Conservation (phyloP, 2,888 invertebrate genomes). For the Xestia ashworthii region DNA sequence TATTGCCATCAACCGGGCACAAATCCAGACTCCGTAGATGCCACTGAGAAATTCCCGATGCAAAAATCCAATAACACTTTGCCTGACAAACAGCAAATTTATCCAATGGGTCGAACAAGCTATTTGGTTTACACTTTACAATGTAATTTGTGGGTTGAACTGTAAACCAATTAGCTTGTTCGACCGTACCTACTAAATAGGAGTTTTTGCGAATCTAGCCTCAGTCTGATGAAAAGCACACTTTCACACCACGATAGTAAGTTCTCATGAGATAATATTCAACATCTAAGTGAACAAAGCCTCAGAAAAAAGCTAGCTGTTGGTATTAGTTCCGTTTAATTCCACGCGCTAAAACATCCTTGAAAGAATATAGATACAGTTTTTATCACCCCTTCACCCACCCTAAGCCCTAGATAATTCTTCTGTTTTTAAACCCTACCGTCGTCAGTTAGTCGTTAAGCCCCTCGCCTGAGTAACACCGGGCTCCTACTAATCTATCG, state of each 20-base stretch:
- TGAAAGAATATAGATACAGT: constrained; percentile 5
- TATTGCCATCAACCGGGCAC: too few relatives aligned
- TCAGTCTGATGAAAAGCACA: background rate
- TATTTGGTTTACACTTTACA: too few relatives aligned
- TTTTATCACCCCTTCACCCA: background rate
- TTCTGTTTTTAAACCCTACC: constrained; percentile 47
- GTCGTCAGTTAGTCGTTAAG: constrained; percentile 53
- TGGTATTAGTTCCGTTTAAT: background rate
- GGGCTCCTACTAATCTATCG: constrained; percentile 60
- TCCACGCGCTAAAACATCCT: background rate
- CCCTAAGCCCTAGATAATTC: constrained; percentile 39
- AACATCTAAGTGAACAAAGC: background rate
- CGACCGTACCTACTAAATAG: background rate
- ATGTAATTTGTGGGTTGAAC: too few relatives aligned
- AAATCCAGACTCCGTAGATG: too few relatives aligned
- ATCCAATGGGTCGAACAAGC: too few relatives aligned
- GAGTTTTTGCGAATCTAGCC: background rate
- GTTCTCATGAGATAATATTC: background rate
- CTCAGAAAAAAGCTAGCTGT: background rate
- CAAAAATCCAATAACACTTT: too few relatives aligned
- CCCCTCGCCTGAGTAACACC: constrained; percentile 20
- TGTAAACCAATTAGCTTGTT: too few relatives aligned
- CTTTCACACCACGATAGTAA: background rate
- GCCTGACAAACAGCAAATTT: background rate
- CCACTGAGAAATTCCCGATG: too few relatives aligned